Conservation (phyloP, 1,140 invertebrate genomes). For the Anoplolepis gracilipes region DNA sequence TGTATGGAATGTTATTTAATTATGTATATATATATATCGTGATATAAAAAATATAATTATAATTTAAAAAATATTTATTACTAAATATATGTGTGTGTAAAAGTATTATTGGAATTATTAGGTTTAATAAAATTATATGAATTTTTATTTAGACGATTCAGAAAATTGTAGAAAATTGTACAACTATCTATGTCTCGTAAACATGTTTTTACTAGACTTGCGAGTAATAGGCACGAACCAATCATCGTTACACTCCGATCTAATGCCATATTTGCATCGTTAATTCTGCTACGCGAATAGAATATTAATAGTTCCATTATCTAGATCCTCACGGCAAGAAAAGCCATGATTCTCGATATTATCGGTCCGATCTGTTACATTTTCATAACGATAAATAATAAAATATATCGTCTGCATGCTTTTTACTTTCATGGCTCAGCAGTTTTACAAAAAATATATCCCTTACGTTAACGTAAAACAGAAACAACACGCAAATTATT, state of each 20-base stretch:
- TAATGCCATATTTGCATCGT: conserved; percentile 19
- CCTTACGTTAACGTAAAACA: not conserved
- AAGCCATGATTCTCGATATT: conserved; percentile 1
- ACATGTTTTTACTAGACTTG: not conserved
- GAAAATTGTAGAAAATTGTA: no score
- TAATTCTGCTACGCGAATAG: not conserved
- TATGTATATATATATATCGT: no score
- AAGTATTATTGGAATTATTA: not conserved
- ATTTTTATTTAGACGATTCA: no score
- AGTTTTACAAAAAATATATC: not conserved
- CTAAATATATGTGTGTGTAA: not conserved
- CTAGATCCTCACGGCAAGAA: not conserved
- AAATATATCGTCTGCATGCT: conserved; percentile 16
- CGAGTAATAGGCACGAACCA: conserved; percentile 3
- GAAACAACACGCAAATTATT: conserved; percentile 18
- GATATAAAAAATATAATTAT: not conserved
- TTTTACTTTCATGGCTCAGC: not conserved
- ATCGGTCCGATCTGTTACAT: conserved; percentile 23
- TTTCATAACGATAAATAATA: conserved; percentile 17
- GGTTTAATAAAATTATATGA: not conserved
- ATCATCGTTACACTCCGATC: conserved; percentile 2
- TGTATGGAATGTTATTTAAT: conserved; percentile 1
- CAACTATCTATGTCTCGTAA: not conserved
- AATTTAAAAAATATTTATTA: not conserved
- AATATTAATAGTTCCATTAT: conserved; percentile 52